Percentiles rank a stretch among this genome's conserved stretches.
These are phyloP conservation scores for human DNA, from an alignment of 2,113 vertebrate genomes.

Conservation along the genomic window DNA sequence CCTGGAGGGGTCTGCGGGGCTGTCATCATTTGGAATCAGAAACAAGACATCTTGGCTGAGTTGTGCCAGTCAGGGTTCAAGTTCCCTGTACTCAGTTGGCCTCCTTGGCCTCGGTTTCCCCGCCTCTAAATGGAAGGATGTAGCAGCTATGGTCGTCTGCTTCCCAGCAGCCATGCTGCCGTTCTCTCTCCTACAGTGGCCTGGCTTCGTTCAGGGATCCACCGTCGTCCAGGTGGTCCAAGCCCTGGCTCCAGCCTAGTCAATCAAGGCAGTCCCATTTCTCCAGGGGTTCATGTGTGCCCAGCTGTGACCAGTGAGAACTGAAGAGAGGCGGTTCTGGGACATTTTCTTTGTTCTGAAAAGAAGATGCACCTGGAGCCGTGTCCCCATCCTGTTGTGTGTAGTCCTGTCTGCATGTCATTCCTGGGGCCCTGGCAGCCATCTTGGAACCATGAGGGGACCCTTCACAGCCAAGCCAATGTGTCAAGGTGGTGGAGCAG, in stretches of 20 bases:
- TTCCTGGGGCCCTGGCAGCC: background rate
- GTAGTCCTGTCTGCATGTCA: background rate
- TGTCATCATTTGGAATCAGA: background rate
- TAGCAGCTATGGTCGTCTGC: accelerated
- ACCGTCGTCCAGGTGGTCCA: background rate
- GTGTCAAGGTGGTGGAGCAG: no score
- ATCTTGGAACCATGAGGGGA: background rate
- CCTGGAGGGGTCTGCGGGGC: background rate
- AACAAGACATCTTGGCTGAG: background rate
- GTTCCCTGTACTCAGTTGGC: background rate
- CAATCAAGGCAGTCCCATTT: background rate
- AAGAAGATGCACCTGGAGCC: background rate
- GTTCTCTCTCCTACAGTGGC: background rate
- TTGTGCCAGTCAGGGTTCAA: background rate
- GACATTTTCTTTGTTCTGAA: background rate
- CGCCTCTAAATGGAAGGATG: background rate
- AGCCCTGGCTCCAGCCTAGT: no score
- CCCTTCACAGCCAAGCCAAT: background rate
- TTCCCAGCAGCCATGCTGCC: background rate
- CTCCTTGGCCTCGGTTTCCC: background rate
- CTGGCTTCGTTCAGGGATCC: background rate
- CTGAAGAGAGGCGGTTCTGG: background rate
- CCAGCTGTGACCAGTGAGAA: background rate
- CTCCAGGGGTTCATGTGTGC: accelerated
- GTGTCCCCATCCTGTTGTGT: accelerated